phyloP scores from a whole-genome alignment of 2,888 invertebrate species.

The Ceratothoa steindachneri region DNA sequence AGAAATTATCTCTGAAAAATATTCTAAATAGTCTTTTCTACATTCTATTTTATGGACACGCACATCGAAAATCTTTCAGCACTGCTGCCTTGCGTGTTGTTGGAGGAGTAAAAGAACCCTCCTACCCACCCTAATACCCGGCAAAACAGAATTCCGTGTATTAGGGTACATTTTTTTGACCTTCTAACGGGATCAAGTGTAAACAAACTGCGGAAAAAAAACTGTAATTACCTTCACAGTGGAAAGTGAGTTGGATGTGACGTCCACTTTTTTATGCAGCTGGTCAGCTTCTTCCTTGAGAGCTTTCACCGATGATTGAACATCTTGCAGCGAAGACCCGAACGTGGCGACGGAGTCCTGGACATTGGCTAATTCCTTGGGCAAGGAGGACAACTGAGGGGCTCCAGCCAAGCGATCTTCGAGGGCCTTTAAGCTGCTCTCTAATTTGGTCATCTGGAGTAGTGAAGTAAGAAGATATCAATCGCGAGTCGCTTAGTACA shows the following conservation, averaged over 20 bases:
- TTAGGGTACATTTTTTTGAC: no score
- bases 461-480: no score
- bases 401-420: constrained; percentile 31
- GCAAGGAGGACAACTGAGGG: constrained; percentile 40
- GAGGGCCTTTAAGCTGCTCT: constrained; percentile 23
- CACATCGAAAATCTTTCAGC: no score
- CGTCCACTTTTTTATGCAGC: constrained; percentile 8
- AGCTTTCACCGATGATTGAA: constrained; percentile 29
- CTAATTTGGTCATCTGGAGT: constrained; percentile 26
- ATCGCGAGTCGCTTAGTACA: not conserved
- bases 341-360: constrained; percentile 42
- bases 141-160: no score
- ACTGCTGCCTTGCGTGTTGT: no score
- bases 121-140: no score
- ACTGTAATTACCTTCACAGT: not conserved
- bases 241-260: not conserved
- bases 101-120: no score
- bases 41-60: no score
- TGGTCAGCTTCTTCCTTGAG: constrained; percentile 25
- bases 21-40: no score
- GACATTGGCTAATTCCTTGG: constrained; percentile 36
- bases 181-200: no score
- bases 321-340: constrained; percentile 41
- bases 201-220: no score
- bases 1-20: no score